Conservation (phyloP, 2,113 vertebrate species). For the Hystrix cristata region DNA sequence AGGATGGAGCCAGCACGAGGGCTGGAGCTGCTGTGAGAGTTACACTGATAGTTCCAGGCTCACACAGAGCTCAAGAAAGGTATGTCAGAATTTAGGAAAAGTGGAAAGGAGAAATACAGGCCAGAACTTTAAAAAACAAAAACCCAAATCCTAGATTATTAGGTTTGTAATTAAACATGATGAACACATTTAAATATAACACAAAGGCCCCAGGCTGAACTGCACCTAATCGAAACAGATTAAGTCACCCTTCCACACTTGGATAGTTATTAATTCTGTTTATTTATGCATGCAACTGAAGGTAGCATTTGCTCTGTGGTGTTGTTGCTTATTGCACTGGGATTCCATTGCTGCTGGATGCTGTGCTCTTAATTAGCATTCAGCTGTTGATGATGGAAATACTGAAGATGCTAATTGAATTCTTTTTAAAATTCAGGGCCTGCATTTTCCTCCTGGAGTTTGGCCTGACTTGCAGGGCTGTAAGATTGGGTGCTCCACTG, state of each 20-base stretch:
- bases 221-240: slow-evolving; percentile 88
- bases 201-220: slow-evolving; percentile 85
- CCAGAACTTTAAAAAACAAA: slow-evolving; percentile 60
- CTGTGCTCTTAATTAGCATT: slow-evolving; percentile 84
- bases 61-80: background rate
- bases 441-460: slow-evolving; percentile 61
- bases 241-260: slow-evolving; percentile 87
- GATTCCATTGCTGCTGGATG: slow-evolving; percentile 84
- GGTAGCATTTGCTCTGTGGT: slow-evolving; percentile 81
- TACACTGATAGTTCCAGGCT: background rate
- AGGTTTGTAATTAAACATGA: slow-evolving; percentile 91
- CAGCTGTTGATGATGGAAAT: slow-evolving; percentile 83
- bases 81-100: slow-evolving; percentile 47
- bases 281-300: slow-evolving; percentile 87
- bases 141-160: slow-evolving; percentile 83
- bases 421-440: slow-evolving; percentile 76
- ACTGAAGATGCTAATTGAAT: slow-evolving; percentile 78
- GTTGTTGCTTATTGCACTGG: slow-evolving; percentile 82
- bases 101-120: slow-evolving; percentile 68
- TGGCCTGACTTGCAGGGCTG: background rate
- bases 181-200: slow-evolving; percentile 89
- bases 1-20: background rate
- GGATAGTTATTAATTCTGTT: slow-evolving; percentile 88
- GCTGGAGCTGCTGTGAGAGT: background rate
- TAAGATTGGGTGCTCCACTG: background rate